Evolutionary conservation across 2,113 vertebrate genomes (phyloP).

Genomic region (Rhabdomys dilectus): DNA sequence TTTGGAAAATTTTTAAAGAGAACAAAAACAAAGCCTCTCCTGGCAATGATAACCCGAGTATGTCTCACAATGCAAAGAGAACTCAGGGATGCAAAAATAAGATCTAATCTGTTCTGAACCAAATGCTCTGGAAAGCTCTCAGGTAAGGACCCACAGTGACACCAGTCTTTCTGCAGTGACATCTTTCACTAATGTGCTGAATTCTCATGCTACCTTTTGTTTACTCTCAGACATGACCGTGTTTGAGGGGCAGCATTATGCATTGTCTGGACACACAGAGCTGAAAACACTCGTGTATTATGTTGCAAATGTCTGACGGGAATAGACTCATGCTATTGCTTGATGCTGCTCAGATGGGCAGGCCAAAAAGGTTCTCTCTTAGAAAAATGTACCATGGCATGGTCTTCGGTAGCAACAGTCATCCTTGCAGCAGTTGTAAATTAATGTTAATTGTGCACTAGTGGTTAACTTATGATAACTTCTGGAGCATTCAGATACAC

Average conservation of each 20-base stretch:
- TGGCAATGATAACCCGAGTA: neutral
- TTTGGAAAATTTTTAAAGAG: constrained; percentile 33
- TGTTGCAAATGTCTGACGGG: neutral
- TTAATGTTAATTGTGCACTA: neutral
- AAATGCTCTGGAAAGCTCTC: neutral
- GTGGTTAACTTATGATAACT: constrained; percentile 1
- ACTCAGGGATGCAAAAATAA: constrained; percentile 6
- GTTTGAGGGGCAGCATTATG: neutral
- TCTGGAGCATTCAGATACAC: neutral
- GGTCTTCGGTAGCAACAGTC: neutral
- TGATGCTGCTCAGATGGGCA: neutral
- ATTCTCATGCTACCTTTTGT: neutral
- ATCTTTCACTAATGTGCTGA: neutral
- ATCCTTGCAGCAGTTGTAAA: neutral
- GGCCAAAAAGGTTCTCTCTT: neutral
- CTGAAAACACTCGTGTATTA: neutral
- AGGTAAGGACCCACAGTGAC: neutral
- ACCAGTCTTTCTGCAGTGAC: neutral
- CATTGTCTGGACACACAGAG: neutral
- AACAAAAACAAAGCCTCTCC: constrained; percentile 31
- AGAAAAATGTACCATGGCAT: neutral
- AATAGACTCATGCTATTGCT: neutral
- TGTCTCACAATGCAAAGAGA: neutral
- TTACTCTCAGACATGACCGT: neutral
- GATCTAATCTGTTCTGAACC: neutral